Base-by-base conservation (phyloP, 1,140 invertebrate species). In the Phortica variegata region DNA sequence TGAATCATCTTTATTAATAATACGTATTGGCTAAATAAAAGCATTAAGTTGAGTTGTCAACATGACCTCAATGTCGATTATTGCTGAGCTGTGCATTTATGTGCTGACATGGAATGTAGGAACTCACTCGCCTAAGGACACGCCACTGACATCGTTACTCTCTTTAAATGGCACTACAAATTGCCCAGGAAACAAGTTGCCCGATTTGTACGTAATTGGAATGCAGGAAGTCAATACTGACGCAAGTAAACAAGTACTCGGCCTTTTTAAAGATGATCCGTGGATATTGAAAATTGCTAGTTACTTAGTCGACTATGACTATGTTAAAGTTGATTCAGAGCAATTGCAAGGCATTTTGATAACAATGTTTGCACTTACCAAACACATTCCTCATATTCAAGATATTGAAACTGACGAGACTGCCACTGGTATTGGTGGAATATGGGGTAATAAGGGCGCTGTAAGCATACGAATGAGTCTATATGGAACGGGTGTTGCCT, bases 191-290 rank as follows among this genome's bases (percentile, higher is more conserved):
- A 82, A 84, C 69, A 58, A 76, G 37, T 58, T 88, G 47, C 88
- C 90, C 33, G 90, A 94, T 78, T 83, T 94, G 43, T 94, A 88
- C 77, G 81, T 90, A 18, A 80, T 94, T 70, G 88, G 87, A 83
- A 80, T 94, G 46, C 91, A 95, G 79, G 92, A 95, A 80, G 87
- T 95, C 1, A 92, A 89, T 77, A 86, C 88, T 1, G 87, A 90
- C 56, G 88, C 89, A 2, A 47, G 37, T 16, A 63, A 60, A 3
- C 83, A 91, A 63, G 62, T 93, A 13, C 79, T 89, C 61, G 88
- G 90, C 58, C 81, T 87, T n/a, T 72, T 95, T 20, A 87, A 90
- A 73, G 86, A 89, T 49, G 90, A 93, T 78, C 84, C 88, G 8
- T 95, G 91, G 91, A 75, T 84, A 29, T 77, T 95, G 4, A 83